phyloP scores from a whole-genome alignment of 2,113 vertebrate genomes.

The Dermatemys mawii region DNA sequence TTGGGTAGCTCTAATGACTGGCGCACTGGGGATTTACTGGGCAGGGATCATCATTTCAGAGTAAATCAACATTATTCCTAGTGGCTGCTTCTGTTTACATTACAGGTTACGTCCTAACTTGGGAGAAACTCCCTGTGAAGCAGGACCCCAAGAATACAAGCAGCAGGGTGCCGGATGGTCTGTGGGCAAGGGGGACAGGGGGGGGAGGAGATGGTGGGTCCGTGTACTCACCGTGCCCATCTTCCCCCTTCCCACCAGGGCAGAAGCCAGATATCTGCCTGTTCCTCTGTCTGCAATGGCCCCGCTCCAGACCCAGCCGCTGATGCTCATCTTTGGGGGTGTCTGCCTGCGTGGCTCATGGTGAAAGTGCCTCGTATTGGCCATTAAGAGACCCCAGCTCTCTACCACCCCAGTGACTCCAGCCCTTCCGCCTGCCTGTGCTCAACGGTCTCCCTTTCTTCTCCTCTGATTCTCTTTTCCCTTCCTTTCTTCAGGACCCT shows the following conservation, averaged over 20 bases:
- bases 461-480: not conserved
- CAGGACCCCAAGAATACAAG: rapidly evolving
- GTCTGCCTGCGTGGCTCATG: not conserved
- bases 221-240: not conserved
- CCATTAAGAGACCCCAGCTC: not conserved
- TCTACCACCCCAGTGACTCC: not conserved
- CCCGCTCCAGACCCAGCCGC: not conserved
- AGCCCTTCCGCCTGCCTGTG: too few relatives aligned
- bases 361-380: not conserved
- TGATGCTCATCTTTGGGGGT: not conserved
- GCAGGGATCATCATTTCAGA: rapidly evolving
- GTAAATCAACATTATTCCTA: not conserved
- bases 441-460: not conserved
- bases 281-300: not conserved
- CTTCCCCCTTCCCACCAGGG: too few relatives aligned
- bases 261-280: not conserved
- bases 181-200: not conserved
- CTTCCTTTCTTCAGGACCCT: not conserved
- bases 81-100: not conserved
- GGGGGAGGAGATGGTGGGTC: not conserved
- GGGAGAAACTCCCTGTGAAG: rapidly evolving
- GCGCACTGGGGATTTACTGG: not conserved
- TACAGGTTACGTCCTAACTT: not conserved
- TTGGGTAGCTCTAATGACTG: conserved; percentile 15
- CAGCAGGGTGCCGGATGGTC: not conserved